Evolutionary conservation across 2,797 vertebrate genomes (phyloP).

Genomic region (Phoebastria nigripes): DNA sequence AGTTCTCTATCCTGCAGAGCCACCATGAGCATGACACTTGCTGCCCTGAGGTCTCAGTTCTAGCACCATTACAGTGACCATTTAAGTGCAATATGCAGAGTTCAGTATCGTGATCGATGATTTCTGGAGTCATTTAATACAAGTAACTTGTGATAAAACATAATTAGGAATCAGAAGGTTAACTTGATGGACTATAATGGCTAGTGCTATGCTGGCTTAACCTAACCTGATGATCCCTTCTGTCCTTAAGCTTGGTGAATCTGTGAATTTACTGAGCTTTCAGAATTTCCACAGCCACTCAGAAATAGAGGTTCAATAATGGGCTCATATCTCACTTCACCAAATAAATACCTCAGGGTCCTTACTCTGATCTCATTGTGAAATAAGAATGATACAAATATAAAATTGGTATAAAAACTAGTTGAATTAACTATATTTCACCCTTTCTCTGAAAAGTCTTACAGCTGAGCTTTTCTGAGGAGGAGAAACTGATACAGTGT

Average conservation of each 20-base stretch:
- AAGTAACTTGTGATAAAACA: background rate
- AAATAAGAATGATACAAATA: background rate
- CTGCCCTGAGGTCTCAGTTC: background rate
- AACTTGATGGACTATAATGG: background rate
- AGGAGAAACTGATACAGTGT: background rate
- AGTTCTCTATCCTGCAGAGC: background rate
- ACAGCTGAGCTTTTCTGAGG: background rate
- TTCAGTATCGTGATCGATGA: background rate
- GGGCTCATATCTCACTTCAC: background rate
- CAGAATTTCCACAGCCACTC: background rate
- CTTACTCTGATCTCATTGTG: background rate
- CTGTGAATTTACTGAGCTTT: background rate
- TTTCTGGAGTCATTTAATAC: background rate
- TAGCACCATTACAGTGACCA: background rate
- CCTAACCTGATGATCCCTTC: background rate
- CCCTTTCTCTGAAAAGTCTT: background rate
- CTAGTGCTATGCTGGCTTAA: background rate
- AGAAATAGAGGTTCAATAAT: background rate
- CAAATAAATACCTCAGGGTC: background rate
- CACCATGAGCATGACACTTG: rapidly evolving
- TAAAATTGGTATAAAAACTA: background rate
- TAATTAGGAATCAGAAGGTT: background rate
- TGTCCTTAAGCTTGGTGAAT: background rate
- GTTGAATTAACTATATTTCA: background rate
- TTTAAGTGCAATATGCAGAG: background rate